Evolutionary conservation across 2,888 invertebrate species (phyloP).

Genomic region (Drosophila ezoana): DNA sequence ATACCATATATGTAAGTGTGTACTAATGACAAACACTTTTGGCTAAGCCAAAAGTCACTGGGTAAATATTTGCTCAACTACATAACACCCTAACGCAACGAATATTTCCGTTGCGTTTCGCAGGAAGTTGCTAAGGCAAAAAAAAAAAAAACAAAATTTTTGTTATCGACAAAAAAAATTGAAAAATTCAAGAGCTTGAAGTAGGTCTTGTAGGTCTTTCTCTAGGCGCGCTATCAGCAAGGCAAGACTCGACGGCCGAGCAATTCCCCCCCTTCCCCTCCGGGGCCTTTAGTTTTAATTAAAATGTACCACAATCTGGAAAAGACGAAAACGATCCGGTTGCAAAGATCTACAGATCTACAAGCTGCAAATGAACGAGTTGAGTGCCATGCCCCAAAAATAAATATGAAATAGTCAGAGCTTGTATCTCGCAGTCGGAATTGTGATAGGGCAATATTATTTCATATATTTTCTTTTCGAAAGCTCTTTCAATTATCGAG

Average conservation of each 20-base stretch:
- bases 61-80: conserved; percentile 66
- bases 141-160: background rate
- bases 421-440: conserved; percentile 48
- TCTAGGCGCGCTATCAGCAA: conserved; percentile 2
- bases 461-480: conserved; percentile 18
- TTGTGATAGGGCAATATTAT: conserved; percentile 34
- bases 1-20: conserved; percentile 23
- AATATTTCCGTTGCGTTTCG: conserved; percentile 54
- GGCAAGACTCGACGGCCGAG: conserved; percentile 6
- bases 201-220: background rate
- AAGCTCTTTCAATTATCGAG: conserved; percentile 16
- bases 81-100: conserved; percentile 40
- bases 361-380: conserved; percentile 61
- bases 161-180: conserved; percentile 34
- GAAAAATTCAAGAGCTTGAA: conserved; percentile 2
- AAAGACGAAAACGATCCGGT: conserved; percentile 46
- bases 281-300: conserved; percentile 61
- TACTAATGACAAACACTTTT: conserved; percentile 42
- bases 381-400: conserved; percentile 62
- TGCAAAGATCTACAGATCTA: conserved; percentile 42
- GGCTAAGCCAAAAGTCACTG: conserved; percentile 19
- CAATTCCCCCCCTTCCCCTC: conserved; percentile 3
- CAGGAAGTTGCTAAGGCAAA: conserved; percentile 58
- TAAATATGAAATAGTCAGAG: conserved; percentile 41
- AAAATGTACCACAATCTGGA: conserved; percentile 59